phyloP scores from a whole-genome alignment of 2,888 invertebrate species.

The Caenorhabditis sp. region DNA sequence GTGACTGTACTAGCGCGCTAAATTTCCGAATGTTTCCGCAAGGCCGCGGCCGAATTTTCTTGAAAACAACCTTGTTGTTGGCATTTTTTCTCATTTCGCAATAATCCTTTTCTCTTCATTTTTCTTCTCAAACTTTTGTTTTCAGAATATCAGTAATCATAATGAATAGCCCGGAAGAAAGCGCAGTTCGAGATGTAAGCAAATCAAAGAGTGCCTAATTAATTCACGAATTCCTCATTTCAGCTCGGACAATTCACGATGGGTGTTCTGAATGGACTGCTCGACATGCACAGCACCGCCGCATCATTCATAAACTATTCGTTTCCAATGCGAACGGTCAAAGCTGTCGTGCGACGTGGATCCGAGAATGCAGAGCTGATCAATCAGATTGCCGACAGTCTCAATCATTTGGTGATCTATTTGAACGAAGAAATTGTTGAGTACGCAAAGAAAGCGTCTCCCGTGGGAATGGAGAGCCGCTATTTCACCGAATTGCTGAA shows the following conservation, averaged over 20 bases:
- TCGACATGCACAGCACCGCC: constrained; percentile 14
- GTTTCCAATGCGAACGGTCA: constrained; percentile 17
- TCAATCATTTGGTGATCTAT: constrained; percentile 17
- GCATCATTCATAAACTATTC: constrained; percentile 15
- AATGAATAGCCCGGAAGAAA: constrained; percentile 45
- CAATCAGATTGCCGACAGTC: constrained; percentile 17
- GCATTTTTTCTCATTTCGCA: too few relatives aligned
- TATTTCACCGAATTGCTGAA: constrained; percentile 20
- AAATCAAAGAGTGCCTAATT: background rate
- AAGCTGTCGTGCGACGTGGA: constrained; percentile 47
- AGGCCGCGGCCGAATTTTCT: constrained; percentile 4
- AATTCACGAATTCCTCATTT: background rate
- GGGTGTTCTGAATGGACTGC: constrained; percentile 15
- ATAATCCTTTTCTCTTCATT: background rate
- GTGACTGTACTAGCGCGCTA: too few relatives aligned
- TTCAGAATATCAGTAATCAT: constrained; percentile 1
- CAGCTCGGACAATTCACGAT: constrained; percentile 19
- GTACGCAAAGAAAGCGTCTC: background rate
- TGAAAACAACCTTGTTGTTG: too few relatives aligned
- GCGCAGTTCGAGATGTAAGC: constrained; percentile 36
- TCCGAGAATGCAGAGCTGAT: constrained; percentile 27
- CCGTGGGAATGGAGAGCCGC: constrained; percentile 9
- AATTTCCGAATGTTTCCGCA: background rate
- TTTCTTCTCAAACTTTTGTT: background rate
- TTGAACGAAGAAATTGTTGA: constrained; percentile 33